Base-by-base conservation (phyloP, 1,140 invertebrate genomes). In the Ctenoplectra terminalis region DNA sequence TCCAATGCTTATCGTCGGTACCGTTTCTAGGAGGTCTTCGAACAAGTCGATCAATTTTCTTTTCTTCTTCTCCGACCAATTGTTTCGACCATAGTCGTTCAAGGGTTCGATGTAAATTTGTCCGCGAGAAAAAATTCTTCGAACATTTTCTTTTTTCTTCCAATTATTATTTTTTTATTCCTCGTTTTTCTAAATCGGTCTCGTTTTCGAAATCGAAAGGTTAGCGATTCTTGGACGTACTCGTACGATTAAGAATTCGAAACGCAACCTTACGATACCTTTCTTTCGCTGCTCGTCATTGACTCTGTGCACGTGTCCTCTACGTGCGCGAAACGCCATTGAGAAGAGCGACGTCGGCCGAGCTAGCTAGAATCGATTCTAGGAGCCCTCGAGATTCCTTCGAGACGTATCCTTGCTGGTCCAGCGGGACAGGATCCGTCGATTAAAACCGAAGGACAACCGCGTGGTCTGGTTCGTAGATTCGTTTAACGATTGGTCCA, bases 331-430 rank as follows among this genome's bases (percentile, higher is more conserved):
- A 66, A 54, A 40, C 60, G 37, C 61, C 60, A 66, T 76, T 66
- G 61, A 76, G 43, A 64, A 23, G 73, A 54, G 48, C 31, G 8
- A 17, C 58, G 46, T 9, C 43, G 20, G n/a, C 23, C 20, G 13
- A 29, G 2, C 5, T 17, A 29, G 48, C 20, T 48, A 61, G 77
- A 80, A 72, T 73, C 70, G 70, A 73, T 54, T 73, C 77, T 54
- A 79, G 15, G 48, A 80, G 70, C 73, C 70, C 77, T 80, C 58
- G 26, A 54, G 58, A 80, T 73, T 73, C 77, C 77, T 46, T 2
- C 26, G 26, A 34, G 37, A 15, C 26, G 8, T 64, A 70, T 70
- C 34, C 58, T 73, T 54, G 77, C 70, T 46, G 77, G 61, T 50
- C 64, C 75, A 60, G 31, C 43, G 40, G 40, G 48, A 17, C 66